These are phyloP conservation scores for Sclerurus mexicanus DNA, from an alignment of 2,113 vertebrate genomes.

Conservation along the genomic window DNA sequence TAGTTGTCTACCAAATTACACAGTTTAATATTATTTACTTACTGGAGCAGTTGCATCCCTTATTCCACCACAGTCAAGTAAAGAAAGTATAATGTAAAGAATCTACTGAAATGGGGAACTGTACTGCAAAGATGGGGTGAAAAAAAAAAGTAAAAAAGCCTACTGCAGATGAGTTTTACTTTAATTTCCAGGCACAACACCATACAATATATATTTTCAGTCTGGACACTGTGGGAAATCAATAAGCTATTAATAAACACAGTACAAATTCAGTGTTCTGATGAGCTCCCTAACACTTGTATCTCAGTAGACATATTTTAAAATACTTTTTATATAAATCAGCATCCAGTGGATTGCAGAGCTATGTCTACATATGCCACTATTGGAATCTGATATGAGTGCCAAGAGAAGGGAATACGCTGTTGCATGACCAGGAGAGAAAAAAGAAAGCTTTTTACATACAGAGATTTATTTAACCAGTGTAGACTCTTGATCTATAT, in stretches of 20 bases:
- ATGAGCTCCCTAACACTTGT: not conserved
- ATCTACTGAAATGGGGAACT: not conserved
- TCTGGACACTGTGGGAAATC: not conserved
- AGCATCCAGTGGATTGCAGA: not conserved
- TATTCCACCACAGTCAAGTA: not conserved
- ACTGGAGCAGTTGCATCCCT: not conserved
- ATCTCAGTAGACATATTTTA: not conserved
- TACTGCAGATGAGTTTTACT: not conserved
- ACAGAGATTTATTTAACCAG: not conserved
- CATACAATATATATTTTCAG: not conserved
- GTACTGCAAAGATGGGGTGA: not conserved
- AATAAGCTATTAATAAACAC: not conserved
- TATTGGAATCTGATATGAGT: not conserved
- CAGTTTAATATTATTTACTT: not conserved
- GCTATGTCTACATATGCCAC: not conserved
- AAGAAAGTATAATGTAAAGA: not conserved
- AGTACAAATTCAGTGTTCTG: not conserved
- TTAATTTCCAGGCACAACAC: not conserved
- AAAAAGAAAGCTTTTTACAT: not conserved
- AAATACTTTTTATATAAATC: not conserved
- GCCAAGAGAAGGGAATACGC: not conserved
- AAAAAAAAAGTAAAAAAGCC: not conserved
- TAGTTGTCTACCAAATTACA: not conserved
- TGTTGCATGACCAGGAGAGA: not conserved
- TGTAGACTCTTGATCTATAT: not conserved